These are phyloP conservation scores for Ceratina japonica DNA, from an alignment of 1,140 invertebrate genomes.

Conservation along the genomic window DNA sequence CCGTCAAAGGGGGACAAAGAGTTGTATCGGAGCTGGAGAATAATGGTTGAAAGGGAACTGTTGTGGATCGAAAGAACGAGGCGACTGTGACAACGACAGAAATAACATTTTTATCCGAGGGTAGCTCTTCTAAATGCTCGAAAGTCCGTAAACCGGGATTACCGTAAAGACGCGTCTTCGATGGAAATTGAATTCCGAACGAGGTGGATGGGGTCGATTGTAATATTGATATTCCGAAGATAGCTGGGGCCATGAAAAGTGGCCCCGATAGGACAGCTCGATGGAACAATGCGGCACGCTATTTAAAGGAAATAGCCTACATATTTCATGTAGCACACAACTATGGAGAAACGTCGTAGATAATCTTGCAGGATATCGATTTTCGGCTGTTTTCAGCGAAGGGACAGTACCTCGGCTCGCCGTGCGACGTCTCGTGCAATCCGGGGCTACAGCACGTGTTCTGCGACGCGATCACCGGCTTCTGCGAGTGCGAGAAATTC, in stretches of 20 bases:
- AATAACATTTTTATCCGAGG: constrained; percentile 3
- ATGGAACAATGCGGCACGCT: background rate
- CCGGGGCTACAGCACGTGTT: constrained; percentile 85
- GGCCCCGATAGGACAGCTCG: background rate
- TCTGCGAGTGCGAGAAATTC: constrained; percentile 88
- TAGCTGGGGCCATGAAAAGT: background rate
- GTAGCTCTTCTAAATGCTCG: background rate
- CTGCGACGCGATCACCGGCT: constrained; percentile 84
- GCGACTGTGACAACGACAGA: background rate
- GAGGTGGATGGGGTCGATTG: too few relatives aligned
- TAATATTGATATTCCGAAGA: background rate
- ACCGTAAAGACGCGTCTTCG: too few relatives aligned
- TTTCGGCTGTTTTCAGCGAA: constrained; percentile 79
- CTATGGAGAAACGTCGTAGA: constrained; percentile 1
- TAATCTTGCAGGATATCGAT: constrained; percentile 30
- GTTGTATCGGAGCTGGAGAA: constrained; percentile 13
- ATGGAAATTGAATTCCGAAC: too few relatives aligned
- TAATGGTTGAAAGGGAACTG: background rate
- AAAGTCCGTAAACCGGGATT: too few relatives aligned
- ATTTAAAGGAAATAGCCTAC: constrained; percentile 2
- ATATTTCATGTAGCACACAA: constrained; percentile 22
- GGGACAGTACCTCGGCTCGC: constrained; percentile 87
- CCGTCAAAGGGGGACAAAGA: constrained; percentile 4
- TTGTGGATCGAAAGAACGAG: background rate
- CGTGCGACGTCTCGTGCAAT: constrained; percentile 87